Evolutionary conservation across 2,113 vertebrate genomes (phyloP), one percentile per base, ranked within the genome.

Genomic region (Choloepus hoffmanni): DNA sequence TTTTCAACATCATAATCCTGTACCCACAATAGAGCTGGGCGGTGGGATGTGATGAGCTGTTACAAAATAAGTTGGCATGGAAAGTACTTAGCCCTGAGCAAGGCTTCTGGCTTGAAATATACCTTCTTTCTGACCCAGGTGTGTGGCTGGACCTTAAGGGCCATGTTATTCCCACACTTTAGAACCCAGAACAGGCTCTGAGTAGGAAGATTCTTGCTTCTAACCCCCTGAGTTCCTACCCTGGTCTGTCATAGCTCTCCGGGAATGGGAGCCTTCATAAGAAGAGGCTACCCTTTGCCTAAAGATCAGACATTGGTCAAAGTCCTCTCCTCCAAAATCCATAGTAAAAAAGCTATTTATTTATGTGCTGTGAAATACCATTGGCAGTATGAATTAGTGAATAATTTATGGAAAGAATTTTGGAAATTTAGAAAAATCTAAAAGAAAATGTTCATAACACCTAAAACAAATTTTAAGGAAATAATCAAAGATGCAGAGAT

Each of bases 1-100:
- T 72, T 79, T 58, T n/a, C n/a, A 24, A 50, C 55, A 55, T 65
- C 73, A 86, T 67, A 91, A 67, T 63, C 53, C 24, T 43, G 4
- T 19, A 28, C 24, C 13, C 9, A 68, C 10, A 58, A 26, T 50
- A 33, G 1, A 81, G 23, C 33, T 72, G 60, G 28, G 30, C 28
- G 28, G 8, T 40, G 4, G 5, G 3, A 21, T 9, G 24, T 4
- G 0, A 21, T 11, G 23, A 13, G 26, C 6, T 48, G 8, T 62
- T 70, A 30, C 5, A 65, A 36, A 67, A 67, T 12, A 76, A 85
- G 28, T 0, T 23, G 53, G 9, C 11, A 53, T 43, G 18, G 26
- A 58, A 36, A n/a, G 30, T 30, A 23, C 86, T 62, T 55, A 40
- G 33, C 62, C 12, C 30, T 23, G 28, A 95, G 63, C 40, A 78